Evolutionary conservation across 2,113 vertebrate species (phyloP).

Genomic region (Bagarius yarrelli): DNA sequence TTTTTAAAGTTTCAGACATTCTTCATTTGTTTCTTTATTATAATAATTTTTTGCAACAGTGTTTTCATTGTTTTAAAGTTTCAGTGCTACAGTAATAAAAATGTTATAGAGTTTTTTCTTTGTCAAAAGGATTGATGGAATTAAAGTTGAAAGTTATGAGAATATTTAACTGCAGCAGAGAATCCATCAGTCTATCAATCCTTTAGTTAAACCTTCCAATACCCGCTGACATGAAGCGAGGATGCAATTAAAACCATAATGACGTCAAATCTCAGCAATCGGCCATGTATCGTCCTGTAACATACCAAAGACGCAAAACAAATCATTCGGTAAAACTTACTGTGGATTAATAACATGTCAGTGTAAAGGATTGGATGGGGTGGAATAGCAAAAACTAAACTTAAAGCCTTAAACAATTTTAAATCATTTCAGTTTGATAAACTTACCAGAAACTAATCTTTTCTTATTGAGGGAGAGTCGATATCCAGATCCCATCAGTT

Average conservation of each 20-base stretch:
- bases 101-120: constrained; percentile 64
- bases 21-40: constrained; percentile 59
- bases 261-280: constrained; percentile 80
- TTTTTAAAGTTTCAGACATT: constrained; percentile 68
- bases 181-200: constrained; percentile 33
- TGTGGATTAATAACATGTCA: neutral
- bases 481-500: constrained; percentile 88
- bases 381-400: neutral
- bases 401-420: neutral
- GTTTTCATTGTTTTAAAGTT: constrained; percentile 68
- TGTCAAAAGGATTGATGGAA: constrained; percentile 55
- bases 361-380: neutral
- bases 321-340: too few relatives aligned
- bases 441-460: constrained; percentile 91
- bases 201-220: constrained; percentile 26
- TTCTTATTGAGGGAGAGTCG: constrained; percentile 93
- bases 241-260: constrained; percentile 31
- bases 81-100: constrained; percentile 83
- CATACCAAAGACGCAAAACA: neutral
- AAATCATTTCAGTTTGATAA: neutral
- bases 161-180: constrained; percentile 43
- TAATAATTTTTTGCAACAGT: constrained; percentile 71
- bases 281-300: constrained; percentile 93
- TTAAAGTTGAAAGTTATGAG: constrained; percentile 71
- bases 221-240: constrained; percentile 7